Evolutionary conservation across 1,140 invertebrate genomes (phyloP), one percentile per base, ranked within the genome.

Genomic region (Dinoponera quadriceps): DNA sequence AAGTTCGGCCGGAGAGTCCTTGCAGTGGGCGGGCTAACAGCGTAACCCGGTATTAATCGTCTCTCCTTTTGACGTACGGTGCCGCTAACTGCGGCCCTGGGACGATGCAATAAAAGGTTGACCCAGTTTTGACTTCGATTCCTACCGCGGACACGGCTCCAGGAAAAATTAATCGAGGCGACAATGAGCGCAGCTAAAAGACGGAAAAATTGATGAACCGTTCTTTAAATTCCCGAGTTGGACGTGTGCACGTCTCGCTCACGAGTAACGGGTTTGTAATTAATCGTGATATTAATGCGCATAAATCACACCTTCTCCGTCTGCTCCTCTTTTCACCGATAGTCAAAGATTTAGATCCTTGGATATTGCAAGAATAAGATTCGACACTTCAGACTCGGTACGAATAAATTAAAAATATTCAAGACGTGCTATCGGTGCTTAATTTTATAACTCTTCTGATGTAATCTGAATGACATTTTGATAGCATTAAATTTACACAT

Each of bases 101-200:
- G 82, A 86, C 66, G 51, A 83, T 83, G 88, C 88, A 88, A 89
- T 88, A 88, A 87, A 87, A 85, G 82, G 75, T 84, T 90, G 91
- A 91, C 91, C 91, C 54, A 91, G 85, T 88, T 87, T 85, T 71
- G 18, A 75, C 51, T 84, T 75, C 85, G 87, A 88, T 91, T 92
- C 86, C 83, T 86, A 77, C 80, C 63, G 51, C 71, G 84, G 82
- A 85, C 72, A 48, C 72, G 82, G 48, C 38, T 88, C 85, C 71
- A 48, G 54, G 81, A 86, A 91, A 91, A 86, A 85, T 88, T 88
- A 85, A 82, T 90, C 82, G 77, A 84, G 89, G 83, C 81, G 83
- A 90, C 90, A 90, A 86, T 72, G 71, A 48, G 54, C n/a, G 20
- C 18, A 11, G 20, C 0, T 33, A 62, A 68, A 60, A n/a, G 44